Base-by-base conservation (phyloP, 2,888 invertebrate species). In the Biston betularia region DNA sequence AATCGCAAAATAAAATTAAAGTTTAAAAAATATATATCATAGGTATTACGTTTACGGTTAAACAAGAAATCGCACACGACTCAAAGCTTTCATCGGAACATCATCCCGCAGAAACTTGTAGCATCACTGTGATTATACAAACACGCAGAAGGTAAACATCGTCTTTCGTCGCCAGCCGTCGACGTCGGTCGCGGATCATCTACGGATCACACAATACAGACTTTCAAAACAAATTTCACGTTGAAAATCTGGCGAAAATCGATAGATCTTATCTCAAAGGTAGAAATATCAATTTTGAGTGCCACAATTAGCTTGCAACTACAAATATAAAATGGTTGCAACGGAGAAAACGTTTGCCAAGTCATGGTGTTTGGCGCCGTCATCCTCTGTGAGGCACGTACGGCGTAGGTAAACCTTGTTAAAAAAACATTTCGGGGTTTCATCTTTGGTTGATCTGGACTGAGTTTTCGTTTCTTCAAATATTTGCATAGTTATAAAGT, bases 301-400 rank as follows among this genome's bases (percentile, higher is more conserved):
- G n/a, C 11, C 35, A 15, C 6, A 5, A 3, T 9, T 8, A 10
- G 40, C n/a, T 52, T 38, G 12, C 7, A 15, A 44, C 14, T 55
- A 54, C 14, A 57, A 42, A 55, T 49, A 42, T 66, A 48, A 65
- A 45, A 8, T 65, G 56, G 61, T 61, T 15, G 35, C 4, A 12
- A 8, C 46, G 40, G 40, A 40, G 49, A 49, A 58, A 40, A 42
- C 48, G 60, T 59, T 58, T 61, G 71, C 59, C 42, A 56, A 75
- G 71, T 75, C 75, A 75, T 48, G 72, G 53, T 71, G 71, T 70
- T 68, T 68, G 69, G 65, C 56, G n/a, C n/a, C 42, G 63, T 52
- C 50, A 52, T 59, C 65, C 52, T 63, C 55, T n/a, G 53, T 10
- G 54, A 65, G 63, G 68, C 68, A 69, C 65, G 68, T 65, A 63